Base-by-base conservation (phyloP, 2,797 vertebrate species). In the Rachycentron canadum region DNA sequence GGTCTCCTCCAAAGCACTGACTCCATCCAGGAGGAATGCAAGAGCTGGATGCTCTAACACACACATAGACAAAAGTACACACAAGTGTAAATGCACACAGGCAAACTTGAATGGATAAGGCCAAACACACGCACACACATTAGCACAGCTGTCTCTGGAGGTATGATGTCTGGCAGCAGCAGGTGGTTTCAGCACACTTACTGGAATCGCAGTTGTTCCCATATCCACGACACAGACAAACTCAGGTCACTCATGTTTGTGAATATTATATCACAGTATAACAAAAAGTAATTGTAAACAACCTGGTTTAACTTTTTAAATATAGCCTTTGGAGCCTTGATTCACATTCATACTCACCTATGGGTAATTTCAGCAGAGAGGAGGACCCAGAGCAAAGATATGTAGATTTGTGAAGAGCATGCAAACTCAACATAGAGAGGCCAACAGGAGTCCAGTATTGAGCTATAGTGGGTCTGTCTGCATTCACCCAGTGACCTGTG, bases 121-220 rank as follows among this genome's bases (percentile, higher is more conserved):
- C 32, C 79, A 50, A 78, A 85, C 19, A 34, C 25, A 11, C n/a
- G 34, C 52, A 49, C 19, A 13, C 55, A 56, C 68, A 70, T 49
- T 62, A 50, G 63, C 63, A 68, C 72, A 73, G 77, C 66, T 73
- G 81, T 76, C 74, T 76, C 64, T 81, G 63, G 73, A 81, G 63
- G 57, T 78, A 56, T 72, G 69, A 49, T 90, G 59, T 89, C 79
- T 89, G 88, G 91, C 91, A 91, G 85, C 88, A 86, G 86, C 88
- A 90, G 88, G 84, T 85, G 85, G 86, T 86, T 88, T 88, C 60
- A 74, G 73, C 86, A 75, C 63, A 64, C 73, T 60, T 89, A 90
- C 87, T 76, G 92, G 90, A 92, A 90, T 12, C 71, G 21, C 45
- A 63, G 74, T 76, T 57, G n/a, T 21, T 68, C 1, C 43, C 55